phyloP scores from a whole-genome alignment of 2,888 invertebrate genomes.

The Drosophila kuntzei region DNA sequence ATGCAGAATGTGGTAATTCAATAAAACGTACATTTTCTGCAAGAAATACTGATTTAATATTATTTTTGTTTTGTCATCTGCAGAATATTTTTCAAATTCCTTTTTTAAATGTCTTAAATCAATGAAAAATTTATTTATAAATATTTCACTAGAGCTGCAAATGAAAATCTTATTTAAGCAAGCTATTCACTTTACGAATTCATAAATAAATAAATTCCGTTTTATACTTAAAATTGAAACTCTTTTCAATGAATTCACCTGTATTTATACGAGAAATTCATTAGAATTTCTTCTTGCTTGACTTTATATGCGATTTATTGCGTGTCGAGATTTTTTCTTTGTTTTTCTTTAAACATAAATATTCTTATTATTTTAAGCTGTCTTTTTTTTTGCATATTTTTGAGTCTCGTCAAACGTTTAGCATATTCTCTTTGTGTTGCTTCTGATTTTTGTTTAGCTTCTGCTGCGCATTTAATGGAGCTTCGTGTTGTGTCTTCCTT shows the following conservation, averaged over 20 bases:
- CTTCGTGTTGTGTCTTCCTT: slow-evolving; percentile 35
- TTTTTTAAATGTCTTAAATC: neutral
- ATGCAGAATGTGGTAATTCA: too few relatives aligned
- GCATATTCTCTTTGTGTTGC: slow-evolving; percentile 74
- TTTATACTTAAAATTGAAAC: neutral
- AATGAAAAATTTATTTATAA: neutral
- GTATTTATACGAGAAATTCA: slow-evolving; percentile 11
- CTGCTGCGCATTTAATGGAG: slow-evolving; percentile 63
- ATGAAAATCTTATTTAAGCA: too few relatives aligned
- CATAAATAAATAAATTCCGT: neutral
- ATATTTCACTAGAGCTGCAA: neutral
- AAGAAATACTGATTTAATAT: neutral
- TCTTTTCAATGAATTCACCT: slow-evolving; percentile 10
- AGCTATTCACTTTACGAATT: neutral
- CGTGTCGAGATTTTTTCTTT: slow-evolving; percentile 38
- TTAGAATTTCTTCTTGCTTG: slow-evolving; percentile 14
- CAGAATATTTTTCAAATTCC: neutral
- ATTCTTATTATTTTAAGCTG: slow-evolving; percentile 41
- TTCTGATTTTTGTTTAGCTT: slow-evolving; percentile 52
- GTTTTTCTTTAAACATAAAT: slow-evolving; percentile 4
- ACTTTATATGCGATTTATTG: slow-evolving; percentile 23
- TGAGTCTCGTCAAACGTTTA: slow-evolving; percentile 67
- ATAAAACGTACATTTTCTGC: neutral
- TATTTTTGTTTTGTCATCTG: neutral
- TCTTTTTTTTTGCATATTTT: slow-evolving; percentile 44